phyloP scores from a whole-genome alignment of 2,888 invertebrate genomes.

The Tryphoninae sp. region DNA sequence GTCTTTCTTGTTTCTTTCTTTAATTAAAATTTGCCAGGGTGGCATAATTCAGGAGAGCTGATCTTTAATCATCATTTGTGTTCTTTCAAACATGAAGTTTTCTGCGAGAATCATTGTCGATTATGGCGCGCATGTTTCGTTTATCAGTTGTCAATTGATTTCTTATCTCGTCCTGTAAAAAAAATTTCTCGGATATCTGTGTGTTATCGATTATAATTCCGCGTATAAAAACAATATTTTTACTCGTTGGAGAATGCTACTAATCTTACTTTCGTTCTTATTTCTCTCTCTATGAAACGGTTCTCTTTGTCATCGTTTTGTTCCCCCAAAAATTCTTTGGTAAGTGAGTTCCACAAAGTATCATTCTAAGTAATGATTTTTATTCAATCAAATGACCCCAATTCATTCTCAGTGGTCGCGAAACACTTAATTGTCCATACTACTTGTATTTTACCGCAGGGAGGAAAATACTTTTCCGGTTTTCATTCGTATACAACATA shows the following conservation, averaged over 20 bases:
- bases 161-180: background rate
- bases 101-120: background rate
- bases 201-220: constrained; percentile 21
- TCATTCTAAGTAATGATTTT: constrained; percentile 18
- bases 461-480: constrained; percentile 33
- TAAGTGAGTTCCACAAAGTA: background rate
- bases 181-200: background rate
- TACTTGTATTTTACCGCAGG: constrained; percentile 18
- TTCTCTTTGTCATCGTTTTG: background rate
- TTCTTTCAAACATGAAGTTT: background rate
- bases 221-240: constrained; percentile 5
- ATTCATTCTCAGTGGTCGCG: constrained; percentile 3
- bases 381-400: background rate
- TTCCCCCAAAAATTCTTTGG: background rate
- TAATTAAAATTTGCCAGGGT: constrained; percentile 40
- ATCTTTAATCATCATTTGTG: constrained; percentile 35
- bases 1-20: constrained; percentile 39
- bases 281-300: background rate
- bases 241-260: constrained; percentile 22
- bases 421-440: constrained; percentile 13
- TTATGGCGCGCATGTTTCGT: too few species aligned
- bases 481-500: background rate
- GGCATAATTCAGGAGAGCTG: constrained; percentile 48
- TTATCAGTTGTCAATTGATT: background rate
- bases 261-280: constrained; percentile 8